Conservation (phyloP, 2,888 invertebrate species). For the Junonia oenone region DNA sequence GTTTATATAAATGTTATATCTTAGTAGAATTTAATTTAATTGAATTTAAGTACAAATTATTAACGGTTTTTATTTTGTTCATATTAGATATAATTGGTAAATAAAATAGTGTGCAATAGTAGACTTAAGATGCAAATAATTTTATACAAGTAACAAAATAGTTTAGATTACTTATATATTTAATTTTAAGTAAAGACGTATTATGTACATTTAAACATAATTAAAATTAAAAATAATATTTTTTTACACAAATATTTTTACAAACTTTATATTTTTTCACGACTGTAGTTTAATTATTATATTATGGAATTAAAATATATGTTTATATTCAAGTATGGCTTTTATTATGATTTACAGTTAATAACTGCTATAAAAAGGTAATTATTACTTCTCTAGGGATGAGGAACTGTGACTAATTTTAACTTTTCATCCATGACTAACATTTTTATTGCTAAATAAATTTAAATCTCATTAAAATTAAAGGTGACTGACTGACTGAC, state of each 20-base stretch:
- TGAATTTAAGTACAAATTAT: no score
- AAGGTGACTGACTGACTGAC: no score
- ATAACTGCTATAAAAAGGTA: conserved; percentile 25
- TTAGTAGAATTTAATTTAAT: no score
- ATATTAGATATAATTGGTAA: no score
- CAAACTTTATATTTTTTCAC: neutral
- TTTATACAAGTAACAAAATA: no score
- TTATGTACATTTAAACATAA: no score
- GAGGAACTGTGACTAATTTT: conserved; percentile 21
- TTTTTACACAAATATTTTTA: neutral
- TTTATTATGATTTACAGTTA: conserved; percentile 28
- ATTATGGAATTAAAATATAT: conserved; percentile 15
- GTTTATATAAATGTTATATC: no score
- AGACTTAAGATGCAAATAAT: no score
- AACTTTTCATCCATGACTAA: conserved; percentile 4
- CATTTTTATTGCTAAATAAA: neutral
- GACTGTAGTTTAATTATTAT: neutral
- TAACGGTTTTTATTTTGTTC: no score
- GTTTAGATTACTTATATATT: no score
- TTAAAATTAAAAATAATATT: neutral
- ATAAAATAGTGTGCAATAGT: no score
- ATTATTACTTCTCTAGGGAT: conserved; percentile 17
- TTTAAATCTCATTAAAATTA: neutral
- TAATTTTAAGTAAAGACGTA: no score
- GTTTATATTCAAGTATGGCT: conserved; percentile 23